A percentile compares a stretch with the other conserved stretches of the same genome.
phyloP scores from a whole-genome alignment of 2,888 invertebrate species.

The Plusia festucae region DNA sequence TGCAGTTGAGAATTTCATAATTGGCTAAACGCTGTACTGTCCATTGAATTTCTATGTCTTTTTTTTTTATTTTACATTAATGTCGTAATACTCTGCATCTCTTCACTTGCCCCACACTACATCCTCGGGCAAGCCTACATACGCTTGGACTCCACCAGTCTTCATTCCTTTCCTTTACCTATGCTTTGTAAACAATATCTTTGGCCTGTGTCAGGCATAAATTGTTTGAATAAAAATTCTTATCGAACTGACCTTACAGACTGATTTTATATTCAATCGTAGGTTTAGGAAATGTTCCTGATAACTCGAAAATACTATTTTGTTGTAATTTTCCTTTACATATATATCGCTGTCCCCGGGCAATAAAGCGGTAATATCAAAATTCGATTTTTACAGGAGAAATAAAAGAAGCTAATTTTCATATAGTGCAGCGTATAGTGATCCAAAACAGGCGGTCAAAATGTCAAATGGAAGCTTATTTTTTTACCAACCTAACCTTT shows the following conservation, averaged over 20 bases:
- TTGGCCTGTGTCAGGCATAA: constrained; percentile 52
- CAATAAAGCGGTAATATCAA: too few relatives aligned
- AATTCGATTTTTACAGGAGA: too few relatives aligned
- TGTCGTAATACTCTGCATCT: neutral
- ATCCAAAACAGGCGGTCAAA: too few relatives aligned
- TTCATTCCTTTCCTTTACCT: constrained; percentile 74
- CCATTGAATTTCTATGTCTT: too few relatives aligned
- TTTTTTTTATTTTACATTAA: too few relatives aligned
- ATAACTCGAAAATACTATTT: neutral
- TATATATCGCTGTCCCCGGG: too few relatives aligned
- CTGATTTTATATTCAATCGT: constrained; percentile 27
- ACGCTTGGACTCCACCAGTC: constrained; percentile 66
- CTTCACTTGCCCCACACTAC: constrained; percentile 41
- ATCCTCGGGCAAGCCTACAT: constrained; percentile 65
- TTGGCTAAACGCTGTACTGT: too few relatives aligned
- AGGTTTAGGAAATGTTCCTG: constrained; percentile 21
- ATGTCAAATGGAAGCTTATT: too few relatives aligned
- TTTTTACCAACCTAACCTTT: too few relatives aligned
- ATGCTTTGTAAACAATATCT: constrained; percentile 73
- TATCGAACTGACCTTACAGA: constrained; percentile 49
- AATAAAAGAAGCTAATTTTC: too few relatives aligned
- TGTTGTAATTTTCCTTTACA: neutral
- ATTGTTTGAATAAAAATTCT: constrained; percentile 66
- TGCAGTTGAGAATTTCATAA: too few relatives aligned
- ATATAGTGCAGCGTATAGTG: too few relatives aligned